Evolutionary conservation across 2,888 invertebrate species (phyloP), one percentile per base, ranked within the genome.

Genomic region (Teleogryllus oceanicus): DNA sequence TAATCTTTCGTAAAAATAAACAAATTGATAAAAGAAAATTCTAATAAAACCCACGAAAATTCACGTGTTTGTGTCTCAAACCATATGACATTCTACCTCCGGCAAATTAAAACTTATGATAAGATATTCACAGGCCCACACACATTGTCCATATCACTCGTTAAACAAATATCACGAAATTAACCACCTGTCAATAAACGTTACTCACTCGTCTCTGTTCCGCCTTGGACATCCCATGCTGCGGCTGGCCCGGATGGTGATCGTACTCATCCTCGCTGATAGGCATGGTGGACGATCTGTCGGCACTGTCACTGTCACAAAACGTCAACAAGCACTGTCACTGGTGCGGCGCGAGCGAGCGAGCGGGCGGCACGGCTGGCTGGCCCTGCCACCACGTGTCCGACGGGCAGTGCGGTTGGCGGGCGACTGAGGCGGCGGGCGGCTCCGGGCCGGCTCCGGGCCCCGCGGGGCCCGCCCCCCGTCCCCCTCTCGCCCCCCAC

Each of bases 241-340:
- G 49, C 77, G 37, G 77, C 24, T 89, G 85, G 82, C 92, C 91
- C 74, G 88, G 88, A 49, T 85, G 84, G 76, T 89, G 89, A 81
- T 91, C 91, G 83, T 89, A 86, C 84, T 88, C 91, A 85, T 91
- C 91, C 83, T 91, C 92, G 87, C 91, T 91, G 84, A 89, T 90
- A 84, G 90, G 91, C 91, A 92, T 91, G 20, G 76, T 13, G 20
- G 76, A n/a, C 74, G 20, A 8, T 13, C 24, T 20, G n/a, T 13
- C 75, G 13, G 11, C 62, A 62, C 62, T 62, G 62, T 62, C 62
- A 62, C 62, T 18, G 16, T 62, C 62, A 18, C 62, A 16, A 13
- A 62, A 5, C n/a, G 62, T 62, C 62, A 62, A 13, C n/a, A 13
- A 18, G 16, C 62, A 62, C 62, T 62, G 62, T 62, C 62, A n/a